Base-by-base conservation (phyloP, 2,113 vertebrate species). In the Notothenia coriiceps region DNA sequence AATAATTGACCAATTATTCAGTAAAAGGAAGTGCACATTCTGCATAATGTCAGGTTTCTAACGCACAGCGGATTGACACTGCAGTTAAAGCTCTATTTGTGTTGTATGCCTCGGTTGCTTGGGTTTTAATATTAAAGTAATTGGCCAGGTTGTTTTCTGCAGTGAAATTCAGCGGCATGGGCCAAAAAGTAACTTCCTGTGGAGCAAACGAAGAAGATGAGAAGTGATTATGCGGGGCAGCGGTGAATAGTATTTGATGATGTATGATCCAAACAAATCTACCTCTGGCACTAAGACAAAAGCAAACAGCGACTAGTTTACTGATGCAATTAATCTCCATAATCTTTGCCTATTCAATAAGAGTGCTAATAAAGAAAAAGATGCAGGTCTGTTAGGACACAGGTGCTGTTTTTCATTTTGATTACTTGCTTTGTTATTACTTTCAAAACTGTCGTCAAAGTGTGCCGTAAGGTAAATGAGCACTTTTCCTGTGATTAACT, bases 1-100 rank as follows among this genome's bases (percentile, higher is more conserved):
- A 86, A 90, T 89, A 93, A 93, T 93, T 91, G 91, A 91, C 88
- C 93, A 93, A 92, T 93, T 93, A 93, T 84, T 94, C 89, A 89
- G 78, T 70, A 74, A 90, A 76, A 85, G 73, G 77, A 94, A 93
- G 83, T 92, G 93, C 92, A 89, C 83, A 90, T 83, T 91, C 86
- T 79, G 92, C 93, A 91, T 83, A 89, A 85, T 77, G 87, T 85
- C 89, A 77, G 73, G 33, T 60, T 83, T 25, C 62, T 64, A 71
- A 89, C 90, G 88, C 87, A 78, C 61, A 82, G 86, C 55, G 72
- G 88, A 87, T 65, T 84, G 88, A 78, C 67, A 68, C 61, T 29
- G 84, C 69, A 25, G 64, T 80, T 83, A 49, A 29, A 89, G 69
- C 72, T n/a, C 15, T 63, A 56, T 91, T 86, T 83, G 80, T 44